Conservation (phyloP, 2,888 invertebrate species). For the Oxyteleia sp. region DNA sequence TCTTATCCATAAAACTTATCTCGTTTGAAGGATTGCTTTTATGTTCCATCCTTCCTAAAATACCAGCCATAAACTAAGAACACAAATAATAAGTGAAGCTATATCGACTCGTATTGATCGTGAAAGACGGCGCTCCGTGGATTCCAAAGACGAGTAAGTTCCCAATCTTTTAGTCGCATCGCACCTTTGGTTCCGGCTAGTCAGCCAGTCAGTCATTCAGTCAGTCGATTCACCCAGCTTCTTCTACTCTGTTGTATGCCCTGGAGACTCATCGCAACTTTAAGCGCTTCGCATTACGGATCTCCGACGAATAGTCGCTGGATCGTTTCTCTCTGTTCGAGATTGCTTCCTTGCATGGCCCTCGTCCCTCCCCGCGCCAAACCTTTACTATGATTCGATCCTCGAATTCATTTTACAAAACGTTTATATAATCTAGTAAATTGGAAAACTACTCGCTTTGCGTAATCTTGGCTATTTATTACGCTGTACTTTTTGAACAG, state of each 20-base stretch:
- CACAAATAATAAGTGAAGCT: slow-evolving; percentile 57
- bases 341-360: slow-evolving; percentile 69
- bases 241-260: slow-evolving; percentile 75
- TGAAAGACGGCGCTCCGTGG: slow-evolving; percentile 26
- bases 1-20: slow-evolving; percentile 56
- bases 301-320: slow-evolving; percentile 77
- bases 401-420: slow-evolving; percentile 69
- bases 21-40: slow-evolving; percentile 51
- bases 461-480: slow-evolving; percentile 61
- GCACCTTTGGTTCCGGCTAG: slow-evolving; percentile 79
- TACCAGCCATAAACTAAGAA: slow-evolving; percentile 58
- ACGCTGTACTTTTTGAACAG: slow-evolving; percentile 28
- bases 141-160: slow-evolving; percentile 61
- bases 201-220: slow-evolving; percentile 81
- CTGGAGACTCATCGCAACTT: slow-evolving; percentile 83
- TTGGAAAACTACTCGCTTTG: slow-evolving; percentile 62
- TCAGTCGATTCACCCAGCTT: slow-evolving; percentile 77
- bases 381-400: slow-evolving; percentile 44
- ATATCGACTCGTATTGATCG: slow-evolving; percentile 69
- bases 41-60: slow-evolving; percentile 43
- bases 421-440: slow-evolving; percentile 67
- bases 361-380: slow-evolving; percentile 37
- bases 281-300: slow-evolving; percentile 83
- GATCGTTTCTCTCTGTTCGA: slow-evolving; percentile 78
- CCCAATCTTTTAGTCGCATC: slow-evolving; percentile 80